Evolutionary conservation across 1,140 invertebrate species (phyloP).

Genomic region (Drosophila bocqueti): DNA sequence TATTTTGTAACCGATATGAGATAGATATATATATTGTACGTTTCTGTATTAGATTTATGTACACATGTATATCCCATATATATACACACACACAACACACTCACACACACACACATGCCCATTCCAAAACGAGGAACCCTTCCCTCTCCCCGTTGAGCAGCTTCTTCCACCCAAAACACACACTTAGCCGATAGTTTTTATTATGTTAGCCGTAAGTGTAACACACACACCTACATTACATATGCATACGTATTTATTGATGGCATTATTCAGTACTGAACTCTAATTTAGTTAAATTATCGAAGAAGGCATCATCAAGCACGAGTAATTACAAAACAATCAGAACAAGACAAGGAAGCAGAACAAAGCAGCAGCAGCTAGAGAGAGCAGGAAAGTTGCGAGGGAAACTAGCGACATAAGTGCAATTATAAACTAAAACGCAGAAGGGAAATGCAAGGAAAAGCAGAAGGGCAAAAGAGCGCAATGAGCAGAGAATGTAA

Average conservation of each 20-base stretch:
- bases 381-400: slow-evolving; percentile 10
- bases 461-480: neutral
- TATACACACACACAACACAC: slow-evolving; percentile 32
- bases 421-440: slow-evolving; percentile 63
- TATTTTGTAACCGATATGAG: slow-evolving; percentile 51
- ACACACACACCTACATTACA: neutral
- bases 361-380: slow-evolving; percentile 48
- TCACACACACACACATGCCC: slow-evolving; percentile 32
- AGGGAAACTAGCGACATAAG: slow-evolving; percentile 56
- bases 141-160: slow-evolving; percentile 14
- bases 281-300: slow-evolving; percentile 64
- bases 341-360: slow-evolving; percentile 32
- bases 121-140: slow-evolving; percentile 58
- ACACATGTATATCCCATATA: slow-evolving; percentile 33
- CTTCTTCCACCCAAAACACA: slow-evolving; percentile 24
- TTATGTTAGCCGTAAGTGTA: slow-evolving; percentile 13
- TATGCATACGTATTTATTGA: slow-evolving; percentile 35
- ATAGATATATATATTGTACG: slow-evolving; percentile 33
- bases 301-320: slow-evolving; percentile 25
- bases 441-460: slow-evolving; percentile 11
- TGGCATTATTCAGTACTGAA: slow-evolving; percentile 67
- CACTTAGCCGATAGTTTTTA: slow-evolving; percentile 25
- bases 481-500: neutral
- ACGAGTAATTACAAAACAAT: slow-evolving; percentile 33
- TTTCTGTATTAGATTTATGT: slow-evolving; percentile 36